Evolutionary conservation across 2,113 vertebrate genomes (phyloP).

Genomic region (Aptenodytes patagonicus): DNA sequence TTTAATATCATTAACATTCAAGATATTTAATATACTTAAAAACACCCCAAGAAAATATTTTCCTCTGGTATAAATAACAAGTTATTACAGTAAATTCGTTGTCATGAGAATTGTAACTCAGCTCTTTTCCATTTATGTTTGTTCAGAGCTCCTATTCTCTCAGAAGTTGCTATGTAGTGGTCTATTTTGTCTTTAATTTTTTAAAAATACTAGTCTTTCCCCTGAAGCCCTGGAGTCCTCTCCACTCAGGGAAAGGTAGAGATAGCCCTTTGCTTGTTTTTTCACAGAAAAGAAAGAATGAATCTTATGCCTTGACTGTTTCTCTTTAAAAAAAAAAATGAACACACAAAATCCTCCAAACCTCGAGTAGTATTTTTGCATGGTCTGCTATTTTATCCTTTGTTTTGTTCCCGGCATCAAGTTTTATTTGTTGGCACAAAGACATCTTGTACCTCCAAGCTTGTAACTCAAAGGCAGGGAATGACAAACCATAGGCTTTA

Average conservation of each 20-base stretch:
- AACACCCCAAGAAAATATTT: not conserved
- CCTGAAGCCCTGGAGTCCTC: not conserved
- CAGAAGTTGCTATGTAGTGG: not conserved
- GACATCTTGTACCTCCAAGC: not conserved
- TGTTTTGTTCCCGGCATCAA: not conserved
- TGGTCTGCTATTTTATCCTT: not conserved
- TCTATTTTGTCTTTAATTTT: not conserved
- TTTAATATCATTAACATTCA: not conserved
- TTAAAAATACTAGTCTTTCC: not conserved
- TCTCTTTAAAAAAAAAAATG: not conserved
- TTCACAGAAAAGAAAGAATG: not conserved
- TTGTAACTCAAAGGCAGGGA: not conserved
- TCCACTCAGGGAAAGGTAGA: not conserved
- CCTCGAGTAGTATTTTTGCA: not conserved
- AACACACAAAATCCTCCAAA: not conserved
- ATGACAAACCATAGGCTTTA: not conserved
- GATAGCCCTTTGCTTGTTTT: not conserved
- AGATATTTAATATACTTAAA: not conserved
- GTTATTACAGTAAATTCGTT: not conserved
- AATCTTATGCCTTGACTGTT: not conserved
- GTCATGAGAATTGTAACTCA: not conserved
- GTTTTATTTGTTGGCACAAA: not conserved
- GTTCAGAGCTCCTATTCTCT: not conserved
- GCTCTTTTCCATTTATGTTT: not conserved
- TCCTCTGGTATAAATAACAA: not conserved